phyloP scores from a whole-genome alignment of 2,888 invertebrate species.

The Tethea ocularis region DNA sequence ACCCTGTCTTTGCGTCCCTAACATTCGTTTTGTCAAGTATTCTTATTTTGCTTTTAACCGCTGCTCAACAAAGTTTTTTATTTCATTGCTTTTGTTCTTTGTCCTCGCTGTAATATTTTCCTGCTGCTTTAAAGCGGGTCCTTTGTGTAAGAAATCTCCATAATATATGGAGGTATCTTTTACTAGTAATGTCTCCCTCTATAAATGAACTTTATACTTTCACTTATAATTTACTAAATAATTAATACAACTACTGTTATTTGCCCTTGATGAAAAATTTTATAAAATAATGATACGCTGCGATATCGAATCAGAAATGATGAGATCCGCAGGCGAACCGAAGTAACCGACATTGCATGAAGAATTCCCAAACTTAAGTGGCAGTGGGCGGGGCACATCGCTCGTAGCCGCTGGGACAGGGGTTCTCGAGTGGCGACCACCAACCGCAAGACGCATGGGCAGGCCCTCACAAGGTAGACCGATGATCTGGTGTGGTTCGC shows the following conservation, averaged over 20 bases:
- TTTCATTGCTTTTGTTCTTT: constrained; percentile 43
- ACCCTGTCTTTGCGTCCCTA: constrained; percentile 21
- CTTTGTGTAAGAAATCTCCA: not conserved
- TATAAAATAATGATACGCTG: too few species aligned
- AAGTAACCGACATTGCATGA: too few species aligned
- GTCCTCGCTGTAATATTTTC: constrained; percentile 20
- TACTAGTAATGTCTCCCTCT: not conserved
- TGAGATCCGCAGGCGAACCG: too few species aligned
- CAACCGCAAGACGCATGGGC: too few species aligned
- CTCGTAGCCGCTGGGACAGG: too few species aligned
- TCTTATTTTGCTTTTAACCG: constrained; percentile 49
- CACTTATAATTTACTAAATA: not conserved
- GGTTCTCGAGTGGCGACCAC: too few species aligned
- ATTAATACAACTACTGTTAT: not conserved
- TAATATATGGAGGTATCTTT: not conserved
- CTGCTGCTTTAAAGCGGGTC: constrained; percentile 10
- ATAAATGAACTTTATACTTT: not conserved
- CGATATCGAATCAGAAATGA: too few species aligned
- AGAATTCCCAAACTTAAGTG: too few species aligned
- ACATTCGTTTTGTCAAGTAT: constrained; percentile 44
- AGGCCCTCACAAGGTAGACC: too few species aligned
- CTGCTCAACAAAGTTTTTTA: constrained; percentile 46
- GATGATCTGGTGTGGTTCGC: too few species aligned
- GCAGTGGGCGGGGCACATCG: too few species aligned
- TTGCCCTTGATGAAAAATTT: not conserved